phyloP scores from a whole-genome alignment of 2,797 vertebrate genomes.

The Nyctalus aviator region DNA sequence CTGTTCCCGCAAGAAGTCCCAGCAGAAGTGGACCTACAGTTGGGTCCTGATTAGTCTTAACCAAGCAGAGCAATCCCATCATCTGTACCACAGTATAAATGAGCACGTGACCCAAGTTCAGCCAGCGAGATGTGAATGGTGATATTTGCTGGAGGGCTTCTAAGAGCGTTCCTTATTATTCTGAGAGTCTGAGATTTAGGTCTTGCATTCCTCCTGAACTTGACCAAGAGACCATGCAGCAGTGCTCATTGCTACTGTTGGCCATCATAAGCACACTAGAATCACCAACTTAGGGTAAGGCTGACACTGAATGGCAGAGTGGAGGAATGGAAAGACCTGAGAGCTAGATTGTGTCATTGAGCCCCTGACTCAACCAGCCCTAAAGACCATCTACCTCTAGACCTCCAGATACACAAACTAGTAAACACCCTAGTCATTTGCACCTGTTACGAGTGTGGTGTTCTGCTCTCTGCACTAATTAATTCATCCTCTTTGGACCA shows the following conservation, averaged over 20 bases:
- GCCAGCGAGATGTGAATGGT: neutral
- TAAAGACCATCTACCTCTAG: neutral
- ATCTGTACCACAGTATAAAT: neutral
- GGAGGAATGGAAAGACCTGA: neutral
- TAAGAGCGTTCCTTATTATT: neutral
- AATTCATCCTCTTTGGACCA: neutral
- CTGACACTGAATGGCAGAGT: neutral
- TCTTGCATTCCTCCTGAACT: neutral
- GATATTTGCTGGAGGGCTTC: neutral
- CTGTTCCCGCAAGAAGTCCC: neutral
- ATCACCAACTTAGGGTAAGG: neutral
- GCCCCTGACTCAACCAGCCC: neutral
- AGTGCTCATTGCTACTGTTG: neutral
- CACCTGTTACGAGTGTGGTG: neutral
- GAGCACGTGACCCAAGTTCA: neutral
- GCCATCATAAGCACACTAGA: neutral
- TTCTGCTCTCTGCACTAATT: neutral
- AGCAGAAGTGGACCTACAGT: neutral
- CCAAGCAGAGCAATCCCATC: neutral
- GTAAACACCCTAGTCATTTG: neutral
- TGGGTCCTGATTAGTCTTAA: neutral
- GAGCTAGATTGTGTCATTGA: neutral
- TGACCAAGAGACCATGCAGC: neutral
- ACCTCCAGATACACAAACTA: neutral
- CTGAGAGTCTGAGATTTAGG: neutral